phyloP scores from a whole-genome alignment of 2,113 vertebrate species.

The Nicator chloris region DNA sequence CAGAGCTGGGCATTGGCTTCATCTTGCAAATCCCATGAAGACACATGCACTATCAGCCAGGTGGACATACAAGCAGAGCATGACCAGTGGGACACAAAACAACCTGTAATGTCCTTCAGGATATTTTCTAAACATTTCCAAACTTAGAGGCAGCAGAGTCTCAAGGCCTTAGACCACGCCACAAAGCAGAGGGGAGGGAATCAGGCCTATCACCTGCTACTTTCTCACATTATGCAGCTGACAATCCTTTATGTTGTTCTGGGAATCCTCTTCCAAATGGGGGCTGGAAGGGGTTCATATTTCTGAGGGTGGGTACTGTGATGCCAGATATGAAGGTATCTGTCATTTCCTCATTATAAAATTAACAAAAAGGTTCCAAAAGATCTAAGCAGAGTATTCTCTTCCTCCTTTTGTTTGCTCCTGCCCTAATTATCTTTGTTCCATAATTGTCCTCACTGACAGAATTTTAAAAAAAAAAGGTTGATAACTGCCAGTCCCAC shows the following conservation, averaged over 20 bases:
- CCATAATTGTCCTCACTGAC: slow-evolving; percentile 61
- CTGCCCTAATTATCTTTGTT: slow-evolving; percentile 68
- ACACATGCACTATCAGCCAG: background rate
- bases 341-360: slow-evolving; percentile 90
- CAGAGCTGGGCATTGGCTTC: background rate
- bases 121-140: background rate
- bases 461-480: slow-evolving; percentile 47
- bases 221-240: slow-evolving; percentile 71
- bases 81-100: background rate
- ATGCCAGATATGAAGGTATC: slow-evolving; percentile 78
- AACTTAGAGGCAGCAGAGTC: background rate
- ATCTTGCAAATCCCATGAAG: background rate
- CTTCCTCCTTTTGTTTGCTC: slow-evolving; percentile 76
- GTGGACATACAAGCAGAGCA: background rate
- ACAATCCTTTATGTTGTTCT: slow-evolving; percentile 82
- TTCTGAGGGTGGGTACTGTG: slow-evolving; percentile 70
- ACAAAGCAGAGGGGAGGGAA: slow-evolving; percentile 29
- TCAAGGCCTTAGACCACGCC: background rate
- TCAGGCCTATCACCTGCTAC: slow-evolving; percentile 72
- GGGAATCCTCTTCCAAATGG: slow-evolving; percentile 78
- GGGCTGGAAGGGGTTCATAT: slow-evolving; percentile 77
- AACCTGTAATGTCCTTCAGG: background rate
- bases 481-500: slow-evolving; percentile 5
- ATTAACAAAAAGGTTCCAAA: slow-evolving; percentile 83
- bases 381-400: slow-evolving; percentile 83